Conservation (phyloP, 2,113 vertebrate species). For the Myotis davidii region DNA sequence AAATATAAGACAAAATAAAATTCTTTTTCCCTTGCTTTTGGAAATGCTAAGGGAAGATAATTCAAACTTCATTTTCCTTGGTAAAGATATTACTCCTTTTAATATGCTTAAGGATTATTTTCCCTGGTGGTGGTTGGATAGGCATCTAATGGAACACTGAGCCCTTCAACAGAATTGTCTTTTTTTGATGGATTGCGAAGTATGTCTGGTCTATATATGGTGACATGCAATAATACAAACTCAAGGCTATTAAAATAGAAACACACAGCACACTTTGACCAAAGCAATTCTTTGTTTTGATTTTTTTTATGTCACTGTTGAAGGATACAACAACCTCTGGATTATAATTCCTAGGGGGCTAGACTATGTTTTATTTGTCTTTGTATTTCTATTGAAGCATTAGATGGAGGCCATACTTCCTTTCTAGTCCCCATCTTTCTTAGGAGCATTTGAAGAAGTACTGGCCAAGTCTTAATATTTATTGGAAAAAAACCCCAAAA, state of each 20-base stretch:
- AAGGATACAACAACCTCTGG: neutral
- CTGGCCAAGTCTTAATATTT: slow-evolving; percentile 57
- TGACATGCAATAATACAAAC: neutral
- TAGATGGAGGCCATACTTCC: neutral
- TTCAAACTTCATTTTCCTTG: neutral
- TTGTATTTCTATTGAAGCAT: neutral
- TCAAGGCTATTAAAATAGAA: neutral
- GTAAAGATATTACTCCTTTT: neutral
- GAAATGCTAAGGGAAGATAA: neutral
- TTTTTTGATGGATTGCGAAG: neutral
- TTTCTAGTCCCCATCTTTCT: neutral
- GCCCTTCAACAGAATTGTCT: neutral
- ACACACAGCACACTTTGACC: neutral
- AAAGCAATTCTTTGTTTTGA: slow-evolving; percentile 43
- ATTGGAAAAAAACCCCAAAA: slow-evolving; percentile 42
- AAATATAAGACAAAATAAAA: neutral
- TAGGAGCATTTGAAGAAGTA: slow-evolving; percentile 42
- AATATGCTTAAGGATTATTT: neutral
- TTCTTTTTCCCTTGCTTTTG: neutral
- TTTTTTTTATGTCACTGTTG: neutral
- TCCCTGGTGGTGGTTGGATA: neutral
- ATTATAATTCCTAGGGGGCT: neutral
- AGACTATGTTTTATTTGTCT: neutral
- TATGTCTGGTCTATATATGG: neutral
- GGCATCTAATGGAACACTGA: neutral